Evolutionary conservation across 2,797 vertebrate genomes (phyloP), one percentile per base, ranked within the genome.

Genomic region (Hafferia zeledoni): DNA sequence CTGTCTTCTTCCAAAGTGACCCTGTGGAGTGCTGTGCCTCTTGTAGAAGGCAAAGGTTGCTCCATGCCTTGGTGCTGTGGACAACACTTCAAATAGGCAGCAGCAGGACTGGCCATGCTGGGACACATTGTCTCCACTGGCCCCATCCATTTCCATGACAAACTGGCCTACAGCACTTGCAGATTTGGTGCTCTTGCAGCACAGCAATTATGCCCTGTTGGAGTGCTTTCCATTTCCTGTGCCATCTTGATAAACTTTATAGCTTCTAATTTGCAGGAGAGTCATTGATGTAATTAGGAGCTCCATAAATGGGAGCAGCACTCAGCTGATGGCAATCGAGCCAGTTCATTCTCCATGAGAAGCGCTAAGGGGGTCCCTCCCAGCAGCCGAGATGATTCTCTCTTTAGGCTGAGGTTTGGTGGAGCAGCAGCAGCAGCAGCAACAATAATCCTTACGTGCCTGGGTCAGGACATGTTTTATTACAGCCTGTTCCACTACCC

Each of bases 281-380:
- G 94, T 78, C 96, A 65, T 94, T 93, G 93, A 94, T 94, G 18
- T 96, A 95, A 97, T 96, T 95, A 95, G 91, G 92, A 95, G 89
- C 90, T 77, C 4, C 41, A 30, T 69, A 93, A 93, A 90, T 50
- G 88, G 86, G 88, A 94, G 84, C 95, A 90, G 88, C 75, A 56
- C 67, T 39, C 72, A 61, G 69, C 67, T 92, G 89, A 78, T 65
- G 71, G 17, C 41, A 83, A 90, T 95, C 10, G 7, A 91, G 63
- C 53, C 78, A 49, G 84, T 69, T 93, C 87, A 41, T 93, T 87
- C 95, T 87, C 89, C 57, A 17, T 71, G 63, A 75, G 89, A 44
- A 92, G 87, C 4, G 1, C 76, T 33, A 24, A 77, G 76, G 71
- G 81, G 56, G 75, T 89, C 53, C 57, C 68, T 80, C 5, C 74